phyloP scores from a whole-genome alignment of 2,113 vertebrate genomes.

The Hemicordylus capensis region DNA sequence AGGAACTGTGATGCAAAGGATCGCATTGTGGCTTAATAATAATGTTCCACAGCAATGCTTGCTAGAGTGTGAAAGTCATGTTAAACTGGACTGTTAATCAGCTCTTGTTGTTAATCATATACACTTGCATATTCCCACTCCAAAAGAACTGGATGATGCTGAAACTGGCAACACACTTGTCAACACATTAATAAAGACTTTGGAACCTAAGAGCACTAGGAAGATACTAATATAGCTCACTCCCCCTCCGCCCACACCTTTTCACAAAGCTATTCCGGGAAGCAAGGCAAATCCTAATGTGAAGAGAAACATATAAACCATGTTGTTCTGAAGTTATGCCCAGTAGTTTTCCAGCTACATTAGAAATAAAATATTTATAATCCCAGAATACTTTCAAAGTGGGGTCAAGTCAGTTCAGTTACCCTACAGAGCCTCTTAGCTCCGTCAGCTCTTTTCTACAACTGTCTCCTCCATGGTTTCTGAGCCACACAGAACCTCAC shows the following conservation, averaged over 20 bases:
- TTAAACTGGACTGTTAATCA: neutral
- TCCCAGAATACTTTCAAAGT: slow-evolving; percentile 5
- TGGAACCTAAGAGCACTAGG: neutral
- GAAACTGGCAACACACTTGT: neutral
- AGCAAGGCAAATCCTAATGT: neutral
- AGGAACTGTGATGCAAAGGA: neutral
- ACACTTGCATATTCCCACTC: neutral
- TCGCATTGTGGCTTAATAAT: neutral
- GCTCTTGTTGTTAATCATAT: neutral
- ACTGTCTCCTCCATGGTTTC: neutral
- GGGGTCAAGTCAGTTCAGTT: slow-evolving; percentile 18
- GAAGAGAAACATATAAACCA: neutral
- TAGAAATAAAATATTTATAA: slow-evolving; percentile 21
- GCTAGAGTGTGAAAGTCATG: neutral
- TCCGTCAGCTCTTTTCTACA: neutral
- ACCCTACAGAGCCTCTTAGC: neutral
- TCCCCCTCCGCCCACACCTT: neutral
- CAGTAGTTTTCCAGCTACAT: neutral
- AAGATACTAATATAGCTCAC: neutral
- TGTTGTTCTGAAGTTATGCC: neutral
- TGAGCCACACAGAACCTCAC: neutral
- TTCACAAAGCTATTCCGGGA: neutral
- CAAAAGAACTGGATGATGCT: neutral
- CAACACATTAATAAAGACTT: neutral
- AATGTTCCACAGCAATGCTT: neutral